Conservation (phyloP, 1,140 invertebrate genomes). For the Platyscapa corneri region DNA sequence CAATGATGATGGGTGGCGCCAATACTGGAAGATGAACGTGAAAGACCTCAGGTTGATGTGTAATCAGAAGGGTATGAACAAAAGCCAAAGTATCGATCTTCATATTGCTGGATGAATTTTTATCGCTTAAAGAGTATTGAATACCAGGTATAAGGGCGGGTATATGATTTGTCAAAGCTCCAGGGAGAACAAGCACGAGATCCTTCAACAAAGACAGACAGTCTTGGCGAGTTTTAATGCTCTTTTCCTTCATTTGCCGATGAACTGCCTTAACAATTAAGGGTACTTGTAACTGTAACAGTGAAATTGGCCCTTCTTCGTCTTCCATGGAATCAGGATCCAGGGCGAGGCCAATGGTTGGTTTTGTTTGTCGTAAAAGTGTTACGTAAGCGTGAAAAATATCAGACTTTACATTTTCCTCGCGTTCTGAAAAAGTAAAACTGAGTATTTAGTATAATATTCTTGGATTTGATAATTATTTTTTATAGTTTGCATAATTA, state of each 20-base stretch:
- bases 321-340: constrained; percentile 89
- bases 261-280: constrained; percentile 91
- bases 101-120: constrained; percentile 97
- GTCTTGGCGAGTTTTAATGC: constrained; percentile 93
- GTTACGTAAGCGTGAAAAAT: constrained; percentile 97
- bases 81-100: constrained; percentile 98
- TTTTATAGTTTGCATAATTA: neutral
- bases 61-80: constrained; percentile 88
- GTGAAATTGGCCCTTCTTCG: constrained; percentile 81
- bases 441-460: constrained; percentile 13
- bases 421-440: constrained; percentile 84
- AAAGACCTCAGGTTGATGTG: constrained; percentile 84
- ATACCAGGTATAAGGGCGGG: constrained; percentile 91
- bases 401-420: constrained; percentile 99
- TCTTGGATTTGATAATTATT: neutral
- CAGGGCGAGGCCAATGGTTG: constrained; percentile 74
- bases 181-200: constrained; percentile 90
- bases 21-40: constrained; percentile 87
- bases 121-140: constrained; percentile 92
- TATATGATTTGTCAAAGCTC: constrained; percentile 90
- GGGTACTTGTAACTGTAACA: constrained; percentile 84
- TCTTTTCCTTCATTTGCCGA: constrained; percentile 94
- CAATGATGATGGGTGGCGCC: constrained; percentile 90
- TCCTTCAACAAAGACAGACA: constrained; percentile 94
- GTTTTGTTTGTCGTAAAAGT: constrained; percentile 90